Evolutionary conservation across 53 echinoderm and acorn worm genomes (phyloP).

Genomic region (Henricia sp.): DNA sequence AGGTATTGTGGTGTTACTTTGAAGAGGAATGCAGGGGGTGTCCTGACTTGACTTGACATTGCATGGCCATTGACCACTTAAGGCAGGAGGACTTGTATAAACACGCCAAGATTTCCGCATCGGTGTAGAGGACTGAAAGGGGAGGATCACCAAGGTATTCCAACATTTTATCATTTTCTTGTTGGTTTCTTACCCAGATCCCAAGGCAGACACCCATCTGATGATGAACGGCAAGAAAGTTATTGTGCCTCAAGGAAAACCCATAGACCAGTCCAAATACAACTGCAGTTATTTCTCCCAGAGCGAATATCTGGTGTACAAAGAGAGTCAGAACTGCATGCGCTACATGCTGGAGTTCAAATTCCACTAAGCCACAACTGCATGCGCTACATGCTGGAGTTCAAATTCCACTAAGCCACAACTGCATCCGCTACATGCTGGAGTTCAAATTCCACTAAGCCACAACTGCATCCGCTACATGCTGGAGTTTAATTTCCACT

Average conservation of each 20-base stretch:
- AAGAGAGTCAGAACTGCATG: constrained; percentile 95
- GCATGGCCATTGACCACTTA: too few relatives aligned
- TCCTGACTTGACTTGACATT: too few relatives aligned
- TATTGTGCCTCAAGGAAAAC: constrained; percentile 83
- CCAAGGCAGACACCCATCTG: constrained; percentile 64
- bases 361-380: constrained; percentile 3
- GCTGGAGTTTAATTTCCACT: neutral
- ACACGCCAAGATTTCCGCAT: too few relatives aligned
- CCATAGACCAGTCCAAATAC: constrained; percentile 60
- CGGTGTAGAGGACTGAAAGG: too few relatives aligned
- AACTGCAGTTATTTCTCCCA: constrained; percentile 79
- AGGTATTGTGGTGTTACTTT: too few relatives aligned
- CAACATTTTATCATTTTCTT: too few relatives aligned
- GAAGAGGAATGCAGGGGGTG: too few relatives aligned
- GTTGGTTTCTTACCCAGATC: constrained; percentile 54
- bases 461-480: neutral
- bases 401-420: neutral
- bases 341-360: constrained; percentile 85
- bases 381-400: neutral
- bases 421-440: neutral
- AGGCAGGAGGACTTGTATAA: too few relatives aligned
- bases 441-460: neutral
- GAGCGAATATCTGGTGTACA: constrained; percentile 95
- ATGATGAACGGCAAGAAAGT: constrained; percentile 80
- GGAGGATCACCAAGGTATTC: too few relatives aligned